Conservation (phyloP, 2,113 vertebrate genomes). For the Sebastes fasciatus region DNA sequence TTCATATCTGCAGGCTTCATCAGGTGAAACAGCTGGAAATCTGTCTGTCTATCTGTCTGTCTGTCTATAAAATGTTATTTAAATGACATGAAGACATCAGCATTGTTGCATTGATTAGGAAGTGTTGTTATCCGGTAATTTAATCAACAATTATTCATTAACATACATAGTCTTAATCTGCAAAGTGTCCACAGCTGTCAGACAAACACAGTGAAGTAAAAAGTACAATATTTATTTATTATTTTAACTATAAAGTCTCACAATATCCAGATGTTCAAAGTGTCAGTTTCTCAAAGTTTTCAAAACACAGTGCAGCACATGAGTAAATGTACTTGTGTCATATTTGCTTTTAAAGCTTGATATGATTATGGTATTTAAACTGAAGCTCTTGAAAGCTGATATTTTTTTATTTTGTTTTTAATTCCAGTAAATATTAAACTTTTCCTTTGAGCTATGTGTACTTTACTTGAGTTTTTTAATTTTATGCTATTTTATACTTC, state of each 20-base stretch:
- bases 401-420: background rate
- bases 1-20: constrained; percentile 94
- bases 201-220: background rate
- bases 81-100: too few species aligned
- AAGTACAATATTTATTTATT: background rate
- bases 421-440: background rate
- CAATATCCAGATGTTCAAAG: background rate
- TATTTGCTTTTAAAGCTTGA: background rate
- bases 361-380: background rate
- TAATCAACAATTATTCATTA: too few species aligned
- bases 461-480: too few species aligned
- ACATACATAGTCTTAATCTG: background rate
- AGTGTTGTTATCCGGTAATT: background rate
- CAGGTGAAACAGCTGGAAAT: constrained; percentile 81
- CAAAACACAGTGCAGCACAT: background rate
- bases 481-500: too few species aligned
- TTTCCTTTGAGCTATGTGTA: background rate
- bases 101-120: background rate
- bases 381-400: background rate
- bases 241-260: background rate
- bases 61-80: too few species aligned
- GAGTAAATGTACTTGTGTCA: background rate
- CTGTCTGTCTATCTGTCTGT: too few species aligned
- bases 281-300: background rate
- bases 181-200: background rate